phyloP scores from a whole-genome alignment of 2,797 vertebrate genomes.

The Fratercula arctica region DNA sequence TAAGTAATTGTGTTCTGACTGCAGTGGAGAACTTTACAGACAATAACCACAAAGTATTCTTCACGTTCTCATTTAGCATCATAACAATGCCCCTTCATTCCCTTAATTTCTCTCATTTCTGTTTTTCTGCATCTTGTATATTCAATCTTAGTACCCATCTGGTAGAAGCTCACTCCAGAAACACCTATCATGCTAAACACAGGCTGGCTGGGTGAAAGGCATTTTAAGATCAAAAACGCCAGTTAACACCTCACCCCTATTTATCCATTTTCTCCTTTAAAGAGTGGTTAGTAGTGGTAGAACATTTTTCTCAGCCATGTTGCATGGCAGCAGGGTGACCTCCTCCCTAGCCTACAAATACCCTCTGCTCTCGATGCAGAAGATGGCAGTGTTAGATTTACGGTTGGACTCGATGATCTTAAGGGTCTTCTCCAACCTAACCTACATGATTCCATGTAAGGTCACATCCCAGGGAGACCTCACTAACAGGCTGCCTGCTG shows the following conservation, averaged over 20 bases:
- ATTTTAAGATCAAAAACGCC: background rate
- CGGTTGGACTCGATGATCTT: background rate
- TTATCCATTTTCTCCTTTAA: background rate
- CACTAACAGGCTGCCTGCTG: fast-evolving
- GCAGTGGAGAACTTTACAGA: background rate
- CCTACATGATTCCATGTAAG: background rate
- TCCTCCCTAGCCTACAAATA: background rate
- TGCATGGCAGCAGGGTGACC: background rate
- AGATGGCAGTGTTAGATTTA: background rate
- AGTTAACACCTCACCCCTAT: background rate
- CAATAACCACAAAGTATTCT: background rate
- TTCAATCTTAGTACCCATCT: background rate
- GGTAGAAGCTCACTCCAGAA: background rate
- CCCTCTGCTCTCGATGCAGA: fast-evolving
- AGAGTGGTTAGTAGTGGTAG: no score
- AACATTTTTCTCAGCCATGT: background rate
- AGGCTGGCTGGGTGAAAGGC: background rate
- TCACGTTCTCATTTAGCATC: background rate
- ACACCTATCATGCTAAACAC: background rate
- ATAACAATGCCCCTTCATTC: background rate
- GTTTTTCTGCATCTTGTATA: background rate
- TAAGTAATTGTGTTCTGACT: background rate
- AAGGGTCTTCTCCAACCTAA: background rate
- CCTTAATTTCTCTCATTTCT: background rate
- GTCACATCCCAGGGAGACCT: background rate